Percentiles rank a stretch among this genome's conserved stretches.
phyloP scores from a whole-genome alignment of 2,113 vertebrate species.

The Cercocebus atys region DNA sequence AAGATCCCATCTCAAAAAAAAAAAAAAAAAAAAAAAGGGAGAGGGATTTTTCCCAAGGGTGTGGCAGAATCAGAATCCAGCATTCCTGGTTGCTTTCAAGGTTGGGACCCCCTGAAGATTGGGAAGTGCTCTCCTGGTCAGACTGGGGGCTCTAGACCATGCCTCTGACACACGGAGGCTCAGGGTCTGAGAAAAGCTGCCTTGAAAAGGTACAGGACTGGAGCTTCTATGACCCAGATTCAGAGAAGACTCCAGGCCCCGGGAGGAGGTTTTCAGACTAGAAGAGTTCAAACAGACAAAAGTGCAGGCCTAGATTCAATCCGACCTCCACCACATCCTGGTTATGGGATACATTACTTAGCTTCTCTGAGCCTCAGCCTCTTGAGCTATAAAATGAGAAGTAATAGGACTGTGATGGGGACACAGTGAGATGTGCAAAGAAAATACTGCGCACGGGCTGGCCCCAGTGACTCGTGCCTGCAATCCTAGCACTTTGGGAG shows the following conservation, averaged over 20 bases:
- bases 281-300: background rate
- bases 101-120: background rate
- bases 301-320: background rate
- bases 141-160: background rate
- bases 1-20: too few species aligned
- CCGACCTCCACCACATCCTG: background rate
- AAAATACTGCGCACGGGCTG: background rate
- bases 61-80: background rate
- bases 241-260: background rate
- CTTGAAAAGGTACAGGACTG: background rate
- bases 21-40: too few species aligned
- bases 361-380: background rate
- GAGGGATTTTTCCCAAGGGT: background rate
- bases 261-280: background rate
- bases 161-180: background rate
- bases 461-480: accelerated
- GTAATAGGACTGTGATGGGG: background rate
- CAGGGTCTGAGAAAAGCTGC: background rate
- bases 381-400: background rate
- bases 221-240: background rate
- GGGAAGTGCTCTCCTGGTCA: background rate
- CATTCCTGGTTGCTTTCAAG: background rate
- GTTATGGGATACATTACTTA: too few species aligned
- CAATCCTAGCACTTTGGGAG: too few species aligned
- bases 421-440: too few species aligned